Base-by-base conservation (phyloP, 2,113 vertebrate species). In the Chaetura pelagica region DNA sequence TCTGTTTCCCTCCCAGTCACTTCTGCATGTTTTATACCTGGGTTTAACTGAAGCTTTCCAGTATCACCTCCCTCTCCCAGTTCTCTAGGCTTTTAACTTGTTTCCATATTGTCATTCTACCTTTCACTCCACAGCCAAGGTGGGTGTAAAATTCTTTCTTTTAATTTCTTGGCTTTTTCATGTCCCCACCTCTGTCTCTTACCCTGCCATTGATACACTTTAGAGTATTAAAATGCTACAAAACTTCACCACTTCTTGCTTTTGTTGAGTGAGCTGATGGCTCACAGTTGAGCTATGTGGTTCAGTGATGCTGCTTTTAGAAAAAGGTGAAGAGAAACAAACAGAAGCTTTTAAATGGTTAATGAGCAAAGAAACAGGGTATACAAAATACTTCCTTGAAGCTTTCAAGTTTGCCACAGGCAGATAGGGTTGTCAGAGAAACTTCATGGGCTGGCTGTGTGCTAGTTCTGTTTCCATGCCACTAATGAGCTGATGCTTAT, bases 401-500 rank as follows among this genome's bases (percentile, higher is more conserved):
- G n/a, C 46, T 83, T 62, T 21, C 22, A 32, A n/a, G 64, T 72
- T 49, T 69, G 69, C 35, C 67, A 35, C 49, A 76, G 74, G 35
- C 9, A 5, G 44, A 30, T 20, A 68, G 40, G 58, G 59, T 0
- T 89, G 95, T 74, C 68, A 80, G 54, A 81, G 86, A 72, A 58
- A 12, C 38, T 17, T 38, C 35, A 22, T 0, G 55, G 77, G 51
- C 75, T 85, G 91, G 55, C 71, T 80, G 44, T 27, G 66, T 11
- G 24, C 72, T 38, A 22, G 76, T 26, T 4, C 87, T 71, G 38
- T 89, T 87, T 76, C 73, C 90, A 87, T 51, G 42, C 27, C 78
- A 79, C 42, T 73, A 16, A 86, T 92, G 61, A 92, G 52, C 77
- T 87, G 58, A 26, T 69, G 67, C 74, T 89, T 18, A 8, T 68